These are phyloP conservation scores for Sorex araneus DNA, from an alignment of 2,113 vertebrate genomes.

Conservation along the genomic window DNA sequence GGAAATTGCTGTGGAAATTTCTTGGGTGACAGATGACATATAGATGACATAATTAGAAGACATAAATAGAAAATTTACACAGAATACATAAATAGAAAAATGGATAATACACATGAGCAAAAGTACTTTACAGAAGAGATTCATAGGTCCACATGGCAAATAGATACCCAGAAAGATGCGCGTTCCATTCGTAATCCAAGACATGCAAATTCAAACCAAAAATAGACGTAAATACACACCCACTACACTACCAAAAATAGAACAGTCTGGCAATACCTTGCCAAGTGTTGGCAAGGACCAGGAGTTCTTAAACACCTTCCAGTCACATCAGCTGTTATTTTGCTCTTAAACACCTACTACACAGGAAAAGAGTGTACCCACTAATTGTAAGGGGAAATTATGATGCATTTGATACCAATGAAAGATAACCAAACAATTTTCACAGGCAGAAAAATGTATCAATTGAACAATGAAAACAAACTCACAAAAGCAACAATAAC, in stretches of 20 bases:
- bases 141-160: background rate
- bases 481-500: background rate
- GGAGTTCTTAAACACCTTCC: background rate
- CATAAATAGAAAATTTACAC: no score
- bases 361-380: background rate
- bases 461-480: background rate
- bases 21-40: background rate
- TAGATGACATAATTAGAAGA: no score
- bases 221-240: background rate
- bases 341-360: background rate
- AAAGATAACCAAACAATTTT: background rate
- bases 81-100: conserved; percentile 33
- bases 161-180: conserved; percentile 2
- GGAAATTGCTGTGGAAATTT: background rate
- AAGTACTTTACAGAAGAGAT: background rate
- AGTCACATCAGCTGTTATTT: background rate
- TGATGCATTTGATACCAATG: background rate
- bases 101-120: background rate
- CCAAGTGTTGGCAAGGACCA: background rate
- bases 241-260: background rate
- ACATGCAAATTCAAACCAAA: conserved; percentile 41
- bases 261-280: background rate
- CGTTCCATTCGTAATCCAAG: background rate
- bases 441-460: background rate
- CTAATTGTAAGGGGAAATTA: background rate